phyloP scores from a whole-genome alignment of 2,797 vertebrate species.

The Garrulus glandarius region DNA sequence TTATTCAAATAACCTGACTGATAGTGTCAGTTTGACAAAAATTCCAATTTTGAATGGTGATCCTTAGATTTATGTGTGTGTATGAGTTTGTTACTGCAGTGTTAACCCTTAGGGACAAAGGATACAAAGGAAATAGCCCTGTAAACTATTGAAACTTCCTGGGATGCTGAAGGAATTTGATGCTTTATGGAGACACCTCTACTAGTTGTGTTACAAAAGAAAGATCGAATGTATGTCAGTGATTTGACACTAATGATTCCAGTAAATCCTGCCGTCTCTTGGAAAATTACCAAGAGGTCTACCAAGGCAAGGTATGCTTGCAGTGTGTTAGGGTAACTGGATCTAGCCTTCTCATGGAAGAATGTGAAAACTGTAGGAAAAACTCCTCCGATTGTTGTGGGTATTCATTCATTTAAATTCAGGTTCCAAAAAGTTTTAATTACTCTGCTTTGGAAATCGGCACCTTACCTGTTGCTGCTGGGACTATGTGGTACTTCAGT shows the following conservation, averaged over 20 bases:
- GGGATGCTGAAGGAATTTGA: neutral
- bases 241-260: neutral
- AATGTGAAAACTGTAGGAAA: neutral
- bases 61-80: neutral
- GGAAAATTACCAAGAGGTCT: neutral
- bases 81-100: neutral
- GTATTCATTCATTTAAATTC: neutral
- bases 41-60: neutral
- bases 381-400: neutral
- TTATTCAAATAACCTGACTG: neutral
- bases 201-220: neutral
- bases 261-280: neutral
- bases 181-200: rapidly evolving
- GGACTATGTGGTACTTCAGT: neutral
- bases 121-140: neutral
- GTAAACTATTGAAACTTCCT: rapidly evolving
- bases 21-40: neutral
- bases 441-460: neutral
- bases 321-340: neutral
- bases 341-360: neutral
- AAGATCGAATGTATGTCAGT: neutral
- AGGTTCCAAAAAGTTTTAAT: neutral
- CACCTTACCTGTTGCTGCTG: neutral
- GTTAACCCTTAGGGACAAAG: neutral
- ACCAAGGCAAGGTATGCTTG: neutral